Base-by-base conservation (phyloP, 2,888 invertebrate genomes). In the Norana najaformis region DNA sequence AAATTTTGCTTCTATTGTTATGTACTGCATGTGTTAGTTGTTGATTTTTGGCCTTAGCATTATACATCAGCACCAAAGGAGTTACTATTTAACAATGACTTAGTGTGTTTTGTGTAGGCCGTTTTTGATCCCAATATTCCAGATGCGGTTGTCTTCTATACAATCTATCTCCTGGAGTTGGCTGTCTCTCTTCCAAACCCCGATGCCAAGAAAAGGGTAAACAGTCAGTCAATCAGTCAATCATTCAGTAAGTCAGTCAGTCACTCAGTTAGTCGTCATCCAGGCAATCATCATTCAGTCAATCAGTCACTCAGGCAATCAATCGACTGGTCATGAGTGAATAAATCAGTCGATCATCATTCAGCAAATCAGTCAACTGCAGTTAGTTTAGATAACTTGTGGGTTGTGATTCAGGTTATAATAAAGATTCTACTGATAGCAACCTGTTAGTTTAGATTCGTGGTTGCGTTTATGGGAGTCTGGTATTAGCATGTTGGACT, bases 91-190 rank as follows among this genome's bases (percentile, higher is more conserved):
- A n/a, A n/a, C n/a, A n/a, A n/a, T 69, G 30, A 11, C n/a, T 69
- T 4, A 69, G 30, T n/a, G 23, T 53, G 30, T 53, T 88, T 83
- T 90, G 83, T 90, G 23, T 89, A 93, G 95, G 97, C 97, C 91
- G 97, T 97, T 89, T 96, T 96, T 94, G 96, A 95, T 83, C 96
- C 96, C 91, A 96, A 96, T 92, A 96, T 97, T 91, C 97, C 97
- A 88, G 98, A 99, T 95, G 97, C 98, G 95, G 96, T 98, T 93
- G 96, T 98, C 93, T 97, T 98, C 90, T 95, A 98, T 91, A 96
- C 97, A 89, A 96, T 98, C 34, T 98, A 97, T 95, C 96, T 99
- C 91, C 95, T 99, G 91, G 97, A 98, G 95, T 97, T 98, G 95
- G 97, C 97, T 47, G 96, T 97, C 16, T 96, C 95, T 90, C 93